Evolutionary conservation across 2,113 vertebrate genomes (phyloP).

Genomic region (Paraplagusia blochii): DNA sequence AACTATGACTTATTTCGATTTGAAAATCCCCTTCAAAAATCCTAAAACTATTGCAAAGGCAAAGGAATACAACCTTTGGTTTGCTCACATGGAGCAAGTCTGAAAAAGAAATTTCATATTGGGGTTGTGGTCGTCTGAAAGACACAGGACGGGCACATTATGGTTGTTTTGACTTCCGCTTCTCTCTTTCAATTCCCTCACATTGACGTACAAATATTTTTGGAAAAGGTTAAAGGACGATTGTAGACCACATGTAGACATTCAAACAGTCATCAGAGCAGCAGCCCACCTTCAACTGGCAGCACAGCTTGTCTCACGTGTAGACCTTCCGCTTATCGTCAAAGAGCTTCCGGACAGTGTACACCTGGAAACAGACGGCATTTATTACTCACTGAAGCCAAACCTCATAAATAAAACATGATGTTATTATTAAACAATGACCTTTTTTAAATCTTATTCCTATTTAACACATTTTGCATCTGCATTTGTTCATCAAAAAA

Average conservation of each 20-base stretch:
- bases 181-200: too few species aligned
- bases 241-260: neutral
- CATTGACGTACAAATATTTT: too few species aligned
- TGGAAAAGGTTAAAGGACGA: neutral
- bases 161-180: too few species aligned
- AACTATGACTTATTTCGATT: neutral
- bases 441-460: too few species aligned
- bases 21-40: neutral
- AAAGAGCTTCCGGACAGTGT: constrained; percentile 85
- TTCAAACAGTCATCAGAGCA: neutral
- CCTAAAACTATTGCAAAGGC: constrained; percentile 11
- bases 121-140: constrained; percentile 21
- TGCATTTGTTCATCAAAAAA: too few species aligned
- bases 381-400: too few species aligned
- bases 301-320: constrained; percentile 65
- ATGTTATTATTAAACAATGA: too few species aligned
- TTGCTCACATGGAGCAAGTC: neutral
- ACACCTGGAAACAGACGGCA: constrained; percentile 65
- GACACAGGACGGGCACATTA: too few species aligned
- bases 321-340: constrained; percentile 79
- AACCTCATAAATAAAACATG: too few species aligned
- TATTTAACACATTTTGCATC: too few species aligned
- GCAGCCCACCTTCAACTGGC: neutral
- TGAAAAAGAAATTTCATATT: constrained; percentile 27
- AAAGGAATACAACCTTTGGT: neutral